phyloP scores from a whole-genome alignment of 2,797 vertebrate genomes.

The Arctocebus calabarensis region DNA sequence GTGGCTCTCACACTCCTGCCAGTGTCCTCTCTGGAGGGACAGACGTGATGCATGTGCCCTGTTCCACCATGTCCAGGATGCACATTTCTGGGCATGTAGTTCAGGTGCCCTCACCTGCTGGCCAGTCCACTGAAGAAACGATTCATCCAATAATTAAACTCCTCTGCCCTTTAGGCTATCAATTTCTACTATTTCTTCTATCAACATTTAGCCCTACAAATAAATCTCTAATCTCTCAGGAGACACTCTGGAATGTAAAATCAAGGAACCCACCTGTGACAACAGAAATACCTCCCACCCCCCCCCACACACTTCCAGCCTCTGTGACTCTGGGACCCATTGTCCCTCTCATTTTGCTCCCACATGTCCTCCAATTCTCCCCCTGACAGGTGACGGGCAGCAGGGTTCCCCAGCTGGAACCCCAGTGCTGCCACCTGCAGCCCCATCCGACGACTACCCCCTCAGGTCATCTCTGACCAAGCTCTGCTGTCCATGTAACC shows the following conservation, averaged over 20 bases:
- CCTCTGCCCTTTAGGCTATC: neutral
- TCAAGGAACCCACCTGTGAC: neutral
- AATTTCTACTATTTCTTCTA: neutral
- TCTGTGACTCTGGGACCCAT: neutral
- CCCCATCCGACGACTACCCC: fast-evolving
- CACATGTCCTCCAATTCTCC: neutral
- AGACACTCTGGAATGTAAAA: neutral
- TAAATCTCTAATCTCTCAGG: neutral
- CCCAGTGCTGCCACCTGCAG: neutral
- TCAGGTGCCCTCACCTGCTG: neutral
- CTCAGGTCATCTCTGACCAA: neutral
- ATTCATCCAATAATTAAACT: neutral
- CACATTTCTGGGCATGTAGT: neutral
- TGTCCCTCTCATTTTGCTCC: neutral
- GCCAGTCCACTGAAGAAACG: neutral
- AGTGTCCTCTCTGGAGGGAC: neutral
- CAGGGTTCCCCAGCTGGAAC: no score
- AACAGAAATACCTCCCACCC: neutral
- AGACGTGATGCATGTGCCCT: neutral
- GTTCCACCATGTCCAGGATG: neutral
- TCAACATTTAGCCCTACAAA: neutral
- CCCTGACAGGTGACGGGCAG: neutral
- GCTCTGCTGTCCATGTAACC: neutral
- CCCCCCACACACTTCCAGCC: neutral
- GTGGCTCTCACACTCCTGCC: neutral